Evolutionary conservation across 2,888 invertebrate species (phyloP).

Genomic region (Mimumesa dahlbomi): DNA sequence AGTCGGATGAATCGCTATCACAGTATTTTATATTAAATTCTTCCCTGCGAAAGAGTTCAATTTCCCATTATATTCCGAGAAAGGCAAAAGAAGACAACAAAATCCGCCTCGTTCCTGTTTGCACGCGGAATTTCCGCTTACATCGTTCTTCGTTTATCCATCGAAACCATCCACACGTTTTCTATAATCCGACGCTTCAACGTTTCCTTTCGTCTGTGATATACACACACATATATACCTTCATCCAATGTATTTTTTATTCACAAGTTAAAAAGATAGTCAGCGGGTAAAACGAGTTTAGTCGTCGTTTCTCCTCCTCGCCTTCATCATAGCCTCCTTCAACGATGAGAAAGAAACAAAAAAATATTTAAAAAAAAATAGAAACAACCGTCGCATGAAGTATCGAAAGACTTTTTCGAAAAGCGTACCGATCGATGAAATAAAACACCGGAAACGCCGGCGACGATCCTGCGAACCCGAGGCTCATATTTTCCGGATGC

Average conservation of each 20-base stretch:
- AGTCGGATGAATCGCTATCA: constrained; percentile 30
- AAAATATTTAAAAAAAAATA: neutral
- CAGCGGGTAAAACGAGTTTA: too few species aligned
- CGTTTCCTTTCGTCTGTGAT: too few species aligned
- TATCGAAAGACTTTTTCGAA: neutral
- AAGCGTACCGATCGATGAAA: neutral
- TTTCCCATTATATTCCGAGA: constrained; percentile 45
- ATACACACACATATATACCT: too few species aligned
- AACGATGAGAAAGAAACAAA: neutral
- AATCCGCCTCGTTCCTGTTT: constrained; percentile 16
- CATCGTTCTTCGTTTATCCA: constrained; percentile 40
- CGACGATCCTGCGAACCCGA: constrained; percentile 22
- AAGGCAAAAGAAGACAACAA: too few species aligned
- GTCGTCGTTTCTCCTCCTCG: too few species aligned
- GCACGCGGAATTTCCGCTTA: constrained; percentile 24
- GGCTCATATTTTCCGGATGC: constrained; percentile 34
- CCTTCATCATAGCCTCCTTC: too few species aligned
- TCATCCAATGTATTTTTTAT: too few species aligned
- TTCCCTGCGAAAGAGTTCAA: constrained; percentile 22
- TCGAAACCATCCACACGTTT: neutral
- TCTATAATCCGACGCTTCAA: too few species aligned
- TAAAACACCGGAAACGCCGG: constrained; percentile 17
- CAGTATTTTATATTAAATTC: constrained; percentile 59
- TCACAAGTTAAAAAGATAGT: too few species aligned
- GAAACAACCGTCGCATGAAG: neutral